phyloP scores from a whole-genome alignment of 2,797 vertebrate genomes.

The Arnoldichthys spilopterus region DNA sequence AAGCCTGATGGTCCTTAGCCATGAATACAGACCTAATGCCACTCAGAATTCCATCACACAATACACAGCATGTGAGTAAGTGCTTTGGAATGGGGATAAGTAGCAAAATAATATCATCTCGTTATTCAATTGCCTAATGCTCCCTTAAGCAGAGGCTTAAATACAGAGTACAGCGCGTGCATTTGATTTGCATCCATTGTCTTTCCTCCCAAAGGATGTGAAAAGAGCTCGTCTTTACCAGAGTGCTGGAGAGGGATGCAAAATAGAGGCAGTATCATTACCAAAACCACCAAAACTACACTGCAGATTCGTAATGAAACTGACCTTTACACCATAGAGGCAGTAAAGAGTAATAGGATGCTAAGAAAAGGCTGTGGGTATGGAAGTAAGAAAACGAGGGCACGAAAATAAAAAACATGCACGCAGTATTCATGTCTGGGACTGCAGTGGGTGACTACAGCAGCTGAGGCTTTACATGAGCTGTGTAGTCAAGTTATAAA shows the following conservation, averaged over 20 bases:
- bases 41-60: constrained; percentile 19
- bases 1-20: background rate
- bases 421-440: background rate
- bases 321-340: background rate
- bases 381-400: constrained; percentile 5
- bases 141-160: constrained; percentile 32
- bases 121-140: constrained; percentile 35
- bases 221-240: constrained; percentile 29
- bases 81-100: background rate
- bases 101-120: constrained; percentile 13
- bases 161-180: constrained; percentile 10
- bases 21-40: background rate
- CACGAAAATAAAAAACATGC: background rate
- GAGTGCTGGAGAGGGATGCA: constrained; percentile 22
- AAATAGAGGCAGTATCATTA: constrained; percentile 19
- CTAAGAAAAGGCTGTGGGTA: background rate
- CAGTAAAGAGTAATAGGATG: constrained; percentile 5
- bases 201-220: constrained; percentile 32
- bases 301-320: constrained; percentile 5
- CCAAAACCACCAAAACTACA: background rate
- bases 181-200: constrained; percentile 43
- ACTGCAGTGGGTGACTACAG: background rate
- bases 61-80: background rate
- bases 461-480: background rate
- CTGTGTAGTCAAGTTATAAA: background rate